Conservation (phyloP, 2,888 invertebrate genomes). For the Oxycera nigricornis region DNA sequence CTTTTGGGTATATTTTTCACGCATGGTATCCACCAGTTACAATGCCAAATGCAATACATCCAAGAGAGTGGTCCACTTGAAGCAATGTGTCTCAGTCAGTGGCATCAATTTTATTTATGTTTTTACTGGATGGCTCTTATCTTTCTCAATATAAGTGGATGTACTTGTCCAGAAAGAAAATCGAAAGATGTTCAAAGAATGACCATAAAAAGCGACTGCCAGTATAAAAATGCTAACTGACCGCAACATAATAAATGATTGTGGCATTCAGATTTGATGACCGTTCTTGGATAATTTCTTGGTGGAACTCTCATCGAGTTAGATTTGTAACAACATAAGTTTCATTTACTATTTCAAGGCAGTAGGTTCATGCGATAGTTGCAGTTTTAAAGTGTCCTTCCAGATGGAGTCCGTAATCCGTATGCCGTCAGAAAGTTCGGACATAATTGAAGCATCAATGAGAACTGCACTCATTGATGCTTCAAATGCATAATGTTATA, state of each 20-base stretch:
- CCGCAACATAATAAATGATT: background rate
- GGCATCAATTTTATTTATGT: slow-evolving; percentile 18
- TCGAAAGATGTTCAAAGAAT: background rate
- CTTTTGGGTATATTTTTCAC: no score
- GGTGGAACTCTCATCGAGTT: background rate
- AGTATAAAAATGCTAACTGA: background rate
- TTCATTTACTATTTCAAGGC: no score
- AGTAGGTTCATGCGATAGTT: no score
- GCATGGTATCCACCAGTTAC: no score
- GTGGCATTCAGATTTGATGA: slow-evolving; percentile 1
- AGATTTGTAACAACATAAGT: background rate
- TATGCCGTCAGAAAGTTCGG: no score
- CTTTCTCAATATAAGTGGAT: slow-evolving; percentile 2
- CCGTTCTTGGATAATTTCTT: background rate
- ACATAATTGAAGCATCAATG: no score
- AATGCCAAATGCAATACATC: background rate
- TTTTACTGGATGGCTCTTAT: background rate
- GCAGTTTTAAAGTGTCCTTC: no score
- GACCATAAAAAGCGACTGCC: background rate
- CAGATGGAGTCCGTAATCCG: no score
- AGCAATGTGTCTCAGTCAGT: background rate
- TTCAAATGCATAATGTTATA: no score
- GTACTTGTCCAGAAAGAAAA: background rate
- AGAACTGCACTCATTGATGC: no score
- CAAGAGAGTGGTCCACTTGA: background rate